Evolutionary conservation across 2,113 vertebrate species (phyloP).

Genomic region (Hyperoodon ampullatus): DNA sequence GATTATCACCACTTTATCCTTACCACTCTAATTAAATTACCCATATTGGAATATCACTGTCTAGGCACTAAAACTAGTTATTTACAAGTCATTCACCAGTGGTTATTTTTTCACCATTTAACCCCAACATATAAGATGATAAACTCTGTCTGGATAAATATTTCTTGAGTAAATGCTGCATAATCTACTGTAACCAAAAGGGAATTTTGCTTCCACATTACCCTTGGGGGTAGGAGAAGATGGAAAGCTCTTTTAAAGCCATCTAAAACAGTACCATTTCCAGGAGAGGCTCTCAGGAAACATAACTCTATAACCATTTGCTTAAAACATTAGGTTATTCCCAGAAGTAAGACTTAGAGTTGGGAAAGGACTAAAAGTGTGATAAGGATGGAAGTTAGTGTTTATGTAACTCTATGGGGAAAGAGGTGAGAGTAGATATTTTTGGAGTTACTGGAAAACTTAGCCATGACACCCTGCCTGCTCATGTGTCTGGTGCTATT

Average conservation of each 20-base stretch:
- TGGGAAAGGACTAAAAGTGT: not conserved
- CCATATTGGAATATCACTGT: not conserved
- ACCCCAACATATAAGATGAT: not conserved
- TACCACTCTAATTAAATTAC: not conserved
- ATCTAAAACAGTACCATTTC: not conserved
- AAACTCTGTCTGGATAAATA: not conserved
- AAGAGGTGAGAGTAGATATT: slow-evolving; percentile 70
- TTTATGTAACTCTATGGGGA: slow-evolving; percentile 30
- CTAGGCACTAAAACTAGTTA: not conserved
- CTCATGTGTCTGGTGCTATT: slow-evolving; percentile 60
- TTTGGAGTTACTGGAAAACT: slow-evolving; percentile 67
- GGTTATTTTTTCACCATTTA: not conserved
- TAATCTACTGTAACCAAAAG: not conserved
- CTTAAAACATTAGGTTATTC: slow-evolving; percentile 39
- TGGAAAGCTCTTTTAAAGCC: not conserved
- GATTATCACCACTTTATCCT: not conserved
- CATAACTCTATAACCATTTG: not conserved
- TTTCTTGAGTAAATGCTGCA: not conserved
- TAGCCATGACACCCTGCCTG: slow-evolving; percentile 38
- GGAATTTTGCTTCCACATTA: slow-evolving; percentile 1
- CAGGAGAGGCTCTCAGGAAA: not conserved
- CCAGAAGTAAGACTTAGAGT: slow-evolving; percentile 15
- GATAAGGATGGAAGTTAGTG: not conserved
- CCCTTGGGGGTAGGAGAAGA: not conserved
- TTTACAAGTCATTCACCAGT: not conserved